A percentile compares a stretch with the other conserved stretches of the same genome.
Evolutionary conservation across 1,140 invertebrate species (phyloP).

Genomic region (Euborellia annulipes): DNA sequence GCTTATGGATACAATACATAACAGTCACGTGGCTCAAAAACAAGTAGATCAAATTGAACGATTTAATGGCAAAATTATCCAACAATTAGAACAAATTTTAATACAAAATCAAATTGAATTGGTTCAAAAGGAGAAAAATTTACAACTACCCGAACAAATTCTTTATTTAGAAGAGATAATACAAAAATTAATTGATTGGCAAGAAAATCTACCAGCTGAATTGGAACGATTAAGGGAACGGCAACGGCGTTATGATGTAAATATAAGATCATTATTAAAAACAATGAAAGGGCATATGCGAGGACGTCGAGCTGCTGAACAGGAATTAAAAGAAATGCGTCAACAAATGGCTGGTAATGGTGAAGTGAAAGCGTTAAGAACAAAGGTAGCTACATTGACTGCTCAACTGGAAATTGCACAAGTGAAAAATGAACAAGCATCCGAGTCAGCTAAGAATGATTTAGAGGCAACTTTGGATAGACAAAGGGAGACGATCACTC

Average conservation of each 20-base stretch:
- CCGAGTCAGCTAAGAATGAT: too few relatives aligned
- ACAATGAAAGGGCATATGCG: conserved; percentile 22
- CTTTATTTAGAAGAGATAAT: neutral
- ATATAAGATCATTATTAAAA: conserved; percentile 20
- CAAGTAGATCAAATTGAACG: neutral
- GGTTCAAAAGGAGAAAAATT: neutral
- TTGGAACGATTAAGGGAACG: neutral
- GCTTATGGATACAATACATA: neutral
- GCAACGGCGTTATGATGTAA: conserved; percentile 15
- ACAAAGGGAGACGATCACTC: too few relatives aligned
- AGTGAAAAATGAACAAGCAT: too few relatives aligned
- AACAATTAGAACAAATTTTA: neutral
- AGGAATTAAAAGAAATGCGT: conserved; percentile 17
- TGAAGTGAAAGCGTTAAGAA: too few relatives aligned
- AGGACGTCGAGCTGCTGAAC: conserved; percentile 21
- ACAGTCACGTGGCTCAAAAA: too few relatives aligned
- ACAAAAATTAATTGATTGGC: neutral
- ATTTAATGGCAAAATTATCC: neutral
- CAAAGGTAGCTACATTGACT: too few relatives aligned
- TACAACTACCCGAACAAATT: neutral
- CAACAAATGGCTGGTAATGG: too few relatives aligned
- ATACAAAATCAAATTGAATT: neutral
- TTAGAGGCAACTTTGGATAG: too few relatives aligned
- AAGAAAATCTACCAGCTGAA: too few relatives aligned
- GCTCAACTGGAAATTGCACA: too few relatives aligned